Conservation (phyloP, 2,113 vertebrate genomes). For the Dunckerocampus dactyliophorus region DNA sequence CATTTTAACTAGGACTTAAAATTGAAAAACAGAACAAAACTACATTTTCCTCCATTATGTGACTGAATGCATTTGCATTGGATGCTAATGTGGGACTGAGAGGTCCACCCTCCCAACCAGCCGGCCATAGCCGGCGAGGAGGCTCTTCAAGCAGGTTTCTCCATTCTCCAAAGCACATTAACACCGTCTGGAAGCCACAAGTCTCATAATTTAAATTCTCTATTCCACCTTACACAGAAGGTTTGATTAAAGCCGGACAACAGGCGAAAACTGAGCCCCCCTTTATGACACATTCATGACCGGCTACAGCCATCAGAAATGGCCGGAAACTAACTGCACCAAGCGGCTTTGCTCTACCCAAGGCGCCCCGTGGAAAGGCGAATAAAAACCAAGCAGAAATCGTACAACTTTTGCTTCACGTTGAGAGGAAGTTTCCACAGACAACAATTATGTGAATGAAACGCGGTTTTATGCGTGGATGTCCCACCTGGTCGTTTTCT, state of each 20-base stretch:
- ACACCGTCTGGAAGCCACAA: slow-evolving; percentile 1
- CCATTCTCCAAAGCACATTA: not conserved
- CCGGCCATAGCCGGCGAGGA: not conserved
- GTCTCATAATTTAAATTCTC: not conserved
- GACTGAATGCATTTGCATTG: not conserved
- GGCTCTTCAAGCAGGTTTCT: not conserved
- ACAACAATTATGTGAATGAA: not conserved
- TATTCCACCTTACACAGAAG: not conserved
- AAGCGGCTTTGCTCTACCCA: slow-evolving; percentile 11
- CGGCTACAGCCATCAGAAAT: not conserved
- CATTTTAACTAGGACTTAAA: too few species aligned
- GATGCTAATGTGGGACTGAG: slow-evolving; percentile 1
- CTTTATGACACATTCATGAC: not conserved
- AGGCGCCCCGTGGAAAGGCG: slow-evolving; percentile 1
- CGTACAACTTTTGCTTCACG: slow-evolving; percentile 49
- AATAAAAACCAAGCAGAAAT: slow-evolving; percentile 15
- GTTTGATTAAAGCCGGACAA: not conserved
- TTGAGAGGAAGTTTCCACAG: slow-evolving; percentile 42
- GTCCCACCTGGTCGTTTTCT: slow-evolving; percentile 13
- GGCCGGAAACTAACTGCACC: slow-evolving; percentile 2
- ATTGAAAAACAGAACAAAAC: not conserved
- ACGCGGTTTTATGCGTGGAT: not conserved
- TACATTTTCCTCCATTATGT: not conserved
- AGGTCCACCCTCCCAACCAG: not conserved
- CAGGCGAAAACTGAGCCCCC: not conserved